These are phyloP conservation scores for Pseudomyrmex pallidus DNA, from an alignment of 1,140 invertebrate genomes.

Conservation along the genomic window DNA sequence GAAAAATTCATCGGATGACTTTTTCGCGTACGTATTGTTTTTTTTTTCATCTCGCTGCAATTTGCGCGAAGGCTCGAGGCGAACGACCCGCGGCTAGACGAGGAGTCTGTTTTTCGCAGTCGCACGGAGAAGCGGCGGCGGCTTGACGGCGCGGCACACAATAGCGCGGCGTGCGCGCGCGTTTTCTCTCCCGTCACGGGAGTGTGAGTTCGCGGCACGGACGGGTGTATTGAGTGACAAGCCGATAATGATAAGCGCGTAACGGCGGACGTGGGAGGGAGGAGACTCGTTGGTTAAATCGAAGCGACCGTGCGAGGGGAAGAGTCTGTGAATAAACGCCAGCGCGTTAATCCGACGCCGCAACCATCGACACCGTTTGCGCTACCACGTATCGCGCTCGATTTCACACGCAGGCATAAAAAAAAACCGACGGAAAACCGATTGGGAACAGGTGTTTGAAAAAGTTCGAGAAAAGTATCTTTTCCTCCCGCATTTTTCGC, in stretches of 20 bases:
- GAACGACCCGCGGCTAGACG: neutral
- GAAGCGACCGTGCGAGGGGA: conserved; percentile 17
- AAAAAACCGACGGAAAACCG: neutral
- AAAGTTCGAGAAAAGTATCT: neutral
- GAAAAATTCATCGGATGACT: too few relatives aligned
- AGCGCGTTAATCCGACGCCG: conserved; percentile 42
- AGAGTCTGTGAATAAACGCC: conserved; percentile 45
- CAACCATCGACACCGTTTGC: neutral
- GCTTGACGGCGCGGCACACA: conserved; percentile 33
- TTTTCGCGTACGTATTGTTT: too few relatives aligned
- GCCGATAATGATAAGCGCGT: conserved; percentile 63
- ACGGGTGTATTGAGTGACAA: conserved; percentile 55
- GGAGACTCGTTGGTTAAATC: conserved; percentile 50
- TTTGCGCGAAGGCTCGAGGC: conserved; percentile 6
- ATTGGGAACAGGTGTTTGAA: neutral
- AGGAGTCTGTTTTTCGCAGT: conserved; percentile 16
- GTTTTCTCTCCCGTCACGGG: conserved; percentile 11
- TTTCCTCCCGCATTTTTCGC: neutral
- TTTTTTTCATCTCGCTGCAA: neutral
- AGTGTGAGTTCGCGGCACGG: neutral
- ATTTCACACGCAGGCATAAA: neutral
- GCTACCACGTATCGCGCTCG: neutral
- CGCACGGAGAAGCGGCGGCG: neutral
- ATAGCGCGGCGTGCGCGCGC: neutral
- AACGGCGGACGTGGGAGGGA: conserved; percentile 28